These are phyloP conservation scores for Buceros bicornis DNA, from an alignment of 2,797 vertebrate genomes.

Conservation along the genomic window DNA sequence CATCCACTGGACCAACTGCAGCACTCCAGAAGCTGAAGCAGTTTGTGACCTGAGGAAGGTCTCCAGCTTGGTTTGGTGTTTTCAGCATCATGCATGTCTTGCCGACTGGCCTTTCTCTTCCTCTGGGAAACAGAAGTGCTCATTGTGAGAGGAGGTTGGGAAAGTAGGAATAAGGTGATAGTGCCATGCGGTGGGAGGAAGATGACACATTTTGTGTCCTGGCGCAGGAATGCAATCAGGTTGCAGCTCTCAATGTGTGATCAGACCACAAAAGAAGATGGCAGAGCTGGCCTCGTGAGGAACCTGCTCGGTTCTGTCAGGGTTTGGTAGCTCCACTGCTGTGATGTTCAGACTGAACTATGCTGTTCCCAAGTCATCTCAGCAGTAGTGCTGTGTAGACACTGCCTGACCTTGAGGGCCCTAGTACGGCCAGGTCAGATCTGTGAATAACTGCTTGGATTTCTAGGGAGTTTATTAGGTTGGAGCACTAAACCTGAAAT, in stretches of 20 bases:
- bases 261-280: background rate
- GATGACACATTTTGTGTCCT: background rate
- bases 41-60: background rate
- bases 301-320: background rate
- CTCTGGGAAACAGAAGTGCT: background rate
- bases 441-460: background rate
- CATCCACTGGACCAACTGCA: background rate
- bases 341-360: background rate
- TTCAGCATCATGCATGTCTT: background rate
- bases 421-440: background rate
- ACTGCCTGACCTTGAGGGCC: background rate
- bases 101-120: background rate
- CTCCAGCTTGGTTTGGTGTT: background rate
- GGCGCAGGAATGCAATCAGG: rapidly evolving
- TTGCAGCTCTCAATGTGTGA: background rate
- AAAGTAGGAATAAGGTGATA: background rate
- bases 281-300: background rate
- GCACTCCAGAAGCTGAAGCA: background rate
- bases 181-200: background rate
- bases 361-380: background rate
- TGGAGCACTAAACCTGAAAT: background rate
- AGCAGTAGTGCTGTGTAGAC: background rate
- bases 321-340: background rate
- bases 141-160: background rate
- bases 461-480: background rate